These are phyloP conservation scores for Cloeon dipterum DNA, from an alignment of 2,888 invertebrate genomes.

Conservation along the genomic window DNA sequence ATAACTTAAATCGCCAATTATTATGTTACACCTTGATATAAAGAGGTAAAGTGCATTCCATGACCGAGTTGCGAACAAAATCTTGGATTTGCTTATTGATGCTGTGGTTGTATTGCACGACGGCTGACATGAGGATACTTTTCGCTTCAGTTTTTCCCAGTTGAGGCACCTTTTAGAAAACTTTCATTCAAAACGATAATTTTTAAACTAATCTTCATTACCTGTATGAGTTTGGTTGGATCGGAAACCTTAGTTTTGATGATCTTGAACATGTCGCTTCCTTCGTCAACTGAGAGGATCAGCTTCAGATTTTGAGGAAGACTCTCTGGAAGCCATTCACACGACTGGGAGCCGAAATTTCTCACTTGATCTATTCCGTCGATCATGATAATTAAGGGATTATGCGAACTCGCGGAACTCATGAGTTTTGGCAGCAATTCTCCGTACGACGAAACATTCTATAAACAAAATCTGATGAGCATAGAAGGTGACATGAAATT, in stretches of 20 bases:
- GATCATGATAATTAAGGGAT: constrained; percentile 43
- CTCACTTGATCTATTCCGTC: constrained; percentile 48
- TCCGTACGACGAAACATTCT: constrained; percentile 53
- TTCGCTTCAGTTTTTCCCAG: constrained; percentile 25
- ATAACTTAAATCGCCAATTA: not conserved
- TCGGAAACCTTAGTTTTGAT: not conserved
- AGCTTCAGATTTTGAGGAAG: constrained; percentile 53
- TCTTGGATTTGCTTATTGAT: constrained; percentile 34
- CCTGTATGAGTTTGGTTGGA: not conserved
- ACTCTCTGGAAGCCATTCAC: constrained; percentile 52
- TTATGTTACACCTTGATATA: constrained; percentile 33
- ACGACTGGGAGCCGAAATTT: constrained; percentile 27
- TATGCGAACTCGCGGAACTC: constrained; percentile 24
- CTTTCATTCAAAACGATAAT: no score
- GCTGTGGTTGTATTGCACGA: constrained; percentile 32
- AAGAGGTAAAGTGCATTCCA: constrained; percentile 40
- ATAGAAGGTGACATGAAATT: constrained; percentile 4
- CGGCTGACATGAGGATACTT: constrained; percentile 26
- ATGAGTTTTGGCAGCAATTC: constrained; percentile 29
- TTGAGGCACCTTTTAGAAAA: constrained; percentile 24
- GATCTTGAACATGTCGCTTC: constrained; percentile 13
- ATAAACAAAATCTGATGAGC: constrained; percentile 10
- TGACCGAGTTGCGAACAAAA: constrained; percentile 29
- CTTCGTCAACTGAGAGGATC: constrained; percentile 44
- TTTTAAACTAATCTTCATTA: not conserved